Base-by-base conservation (phyloP, 23 tunicate species). In the Trididemnum clinides region DNA sequence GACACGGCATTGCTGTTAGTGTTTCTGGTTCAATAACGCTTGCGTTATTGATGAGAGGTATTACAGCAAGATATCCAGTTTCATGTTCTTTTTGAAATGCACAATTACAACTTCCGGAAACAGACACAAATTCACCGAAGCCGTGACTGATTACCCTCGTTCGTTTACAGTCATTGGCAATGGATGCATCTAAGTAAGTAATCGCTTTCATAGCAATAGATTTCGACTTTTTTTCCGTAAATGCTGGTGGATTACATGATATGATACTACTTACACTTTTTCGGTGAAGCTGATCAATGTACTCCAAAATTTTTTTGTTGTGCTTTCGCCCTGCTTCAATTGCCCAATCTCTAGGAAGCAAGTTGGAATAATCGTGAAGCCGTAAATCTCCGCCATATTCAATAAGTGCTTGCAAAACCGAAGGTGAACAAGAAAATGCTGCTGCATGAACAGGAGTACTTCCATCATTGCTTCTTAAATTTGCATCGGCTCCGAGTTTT, bases 381-480 rank as follows among this genome's bases (percentile, higher is more conserved):
- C 98, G 78, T 29, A 94, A 35, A 64, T 94, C 98, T 18, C 98
- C 98, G 4, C 98, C 98, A 81, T 78, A 74, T 10, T 89, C 81
- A 32, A 89, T 86, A 25, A 89, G 19, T 7, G n/a, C 73, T 69
- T 73, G 63, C 33, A 94, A 66, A 28, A 88, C 25, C 19, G 35
- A 25, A 23, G 85, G 28, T 2, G 32, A 21, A 81, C 98, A 85
- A 1, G 90, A 80, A 57, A 90, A 85, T 25, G 98, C 94, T 19
- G 98, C 98, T n/a, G 98, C 98, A 81, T 94, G 98, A 33, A 83
- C 82, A 10, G 98, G 88, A 39, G 98, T 94, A 63, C 98, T 94
- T 21, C 98, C 98, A 81, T 94, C 98, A 74, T 88, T 87, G 64
- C 90, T 74, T 62, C 98, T 15, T n/a, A n/a, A n/a, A n/a, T 94